Base-by-base conservation (phyloP, 2,888 invertebrate species). In the Sphinx pinastri region DNA sequence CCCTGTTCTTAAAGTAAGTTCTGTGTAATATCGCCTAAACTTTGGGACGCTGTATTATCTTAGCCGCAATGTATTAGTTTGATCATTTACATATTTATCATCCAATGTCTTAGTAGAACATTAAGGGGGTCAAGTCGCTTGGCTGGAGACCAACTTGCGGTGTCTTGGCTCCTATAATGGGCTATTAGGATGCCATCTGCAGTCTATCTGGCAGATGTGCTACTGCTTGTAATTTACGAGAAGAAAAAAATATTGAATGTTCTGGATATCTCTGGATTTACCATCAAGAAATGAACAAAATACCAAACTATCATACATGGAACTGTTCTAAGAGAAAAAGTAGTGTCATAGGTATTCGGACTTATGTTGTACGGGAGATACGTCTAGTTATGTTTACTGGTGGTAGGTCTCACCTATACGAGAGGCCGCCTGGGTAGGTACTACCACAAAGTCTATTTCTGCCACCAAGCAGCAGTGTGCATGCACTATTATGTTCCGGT, bases 71-170 rank as follows among this genome's bases (percentile, higher is more conserved):
- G 7, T 55, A 60, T 68, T 59, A 38, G 19, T 38, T 38, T 60
- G 59, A 52, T 19, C 31, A 52, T 60, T 31, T 49, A 58, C 58
- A 70, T 59, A 47, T 66, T 70, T 47, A 67, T 70, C 58, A 52
- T 51, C 57, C 58, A 57, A 19, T 57, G 60, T 74, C 74, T 71
- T 70, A 51, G 70, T 16, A 63, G 67, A 67, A 71, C 72, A 71
- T 71, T 71, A 72, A 71, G 70, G 57, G 51, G 4, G 51, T 19
- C 68, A 10, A 60, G 63, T 19, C 45, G 67, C 67, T 73, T 75
- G 74, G 74, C 73, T 49, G 59, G 69, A 54, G 68, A 73, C 73
- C 74, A 75, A 73, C 57, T 71, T 71, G 71, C 68, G 70, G 73
- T 69, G 66, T 72, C 72, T 71, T 66, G 69, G 67, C 57, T 31